Base-by-base conservation (phyloP, 2,888 invertebrate genomes). In the Agrochola litura region DNA sequence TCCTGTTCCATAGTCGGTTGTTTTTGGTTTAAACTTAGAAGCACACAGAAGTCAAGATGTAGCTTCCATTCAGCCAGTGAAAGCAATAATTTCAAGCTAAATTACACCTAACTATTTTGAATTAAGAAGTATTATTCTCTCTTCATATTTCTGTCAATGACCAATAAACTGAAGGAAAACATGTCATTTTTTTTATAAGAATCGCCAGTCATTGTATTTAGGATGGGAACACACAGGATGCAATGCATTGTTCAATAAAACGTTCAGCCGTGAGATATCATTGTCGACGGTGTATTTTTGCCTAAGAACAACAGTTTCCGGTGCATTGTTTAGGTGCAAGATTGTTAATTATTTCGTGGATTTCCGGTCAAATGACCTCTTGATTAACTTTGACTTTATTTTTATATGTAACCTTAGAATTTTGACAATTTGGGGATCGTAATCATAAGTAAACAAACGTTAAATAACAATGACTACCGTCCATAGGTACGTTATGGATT, bases 261-360 rank as follows among this genome's bases (percentile, higher is more conserved):
- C 79, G 78, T 68, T 73, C 82, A 79, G 75, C 84, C 90, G 90
- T 92, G 92, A 91, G 91, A 92, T 92, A 92, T 91, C 91, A 92
- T 92, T 92, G 92, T 92, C 65, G 66, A 37, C 69, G 65, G 65
- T 79, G 84, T 85, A 88, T 85, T 84, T 84, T 81, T 79, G 82
- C 73, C 73, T 84, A 84, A 83, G 81, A 84, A 82, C 81, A 80
- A 81, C 80, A 82, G 83, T 88, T 89, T 91, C 91, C 91, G 89
- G 73, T 78, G 86, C 85, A 91, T 91, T 91, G 91, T 91, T 84
- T 76, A 72, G 79, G 77, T 81, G 71, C 60, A 83, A 82, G 65
- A 83, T 79, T 43, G 77, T 82, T 87, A 84, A 89, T 87, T 89
- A 83, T 81, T 76, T 74, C 63, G 54, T 73, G 25, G n/a, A 82